Evolutionary conservation across 2,797 vertebrate genomes (phyloP).

Genomic region (Typhlichthys subterraneus): DNA sequence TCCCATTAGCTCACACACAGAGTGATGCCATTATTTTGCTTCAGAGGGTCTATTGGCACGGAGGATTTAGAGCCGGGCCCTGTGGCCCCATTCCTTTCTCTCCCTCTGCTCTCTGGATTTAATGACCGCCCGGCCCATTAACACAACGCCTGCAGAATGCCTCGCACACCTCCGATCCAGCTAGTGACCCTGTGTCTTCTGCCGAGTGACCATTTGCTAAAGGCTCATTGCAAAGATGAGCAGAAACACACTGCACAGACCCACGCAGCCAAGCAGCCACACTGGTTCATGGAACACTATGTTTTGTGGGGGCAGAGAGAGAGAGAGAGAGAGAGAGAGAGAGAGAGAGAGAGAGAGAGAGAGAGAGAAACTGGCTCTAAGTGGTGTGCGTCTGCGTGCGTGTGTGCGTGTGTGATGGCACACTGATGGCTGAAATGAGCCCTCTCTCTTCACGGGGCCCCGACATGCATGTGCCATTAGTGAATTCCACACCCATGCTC

Average conservation of each 20-base stretch:
- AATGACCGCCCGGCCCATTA: constrained; percentile 78
- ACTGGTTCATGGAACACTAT: constrained; percentile 52
- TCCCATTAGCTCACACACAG: constrained; percentile 85
- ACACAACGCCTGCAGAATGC: constrained; percentile 70
- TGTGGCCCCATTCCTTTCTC: constrained; percentile 79
- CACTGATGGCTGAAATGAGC: constrained; percentile 75
- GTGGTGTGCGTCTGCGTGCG: no score
- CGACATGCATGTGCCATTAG: constrained; percentile 81
- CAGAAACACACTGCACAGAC: constrained; percentile 61
- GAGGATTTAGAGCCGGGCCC: constrained; percentile 78
- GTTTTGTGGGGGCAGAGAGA: constrained; percentile 38
- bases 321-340: constrained; percentile 13
- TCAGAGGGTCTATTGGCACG: constrained; percentile 80
- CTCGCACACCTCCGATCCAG: constrained; percentile 52
- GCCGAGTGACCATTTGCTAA: constrained; percentile 61
- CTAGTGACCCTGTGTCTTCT: constrained; percentile 44
- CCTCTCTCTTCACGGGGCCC: constrained; percentile 73
- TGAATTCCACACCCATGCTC: constrained; percentile 80
- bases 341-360: constrained; percentile 36
- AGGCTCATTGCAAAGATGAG: constrained; percentile 71
- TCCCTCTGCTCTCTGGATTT: constrained; percentile 76
- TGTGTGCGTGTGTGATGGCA: constrained; percentile 74
- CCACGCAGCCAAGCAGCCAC: constrained; percentile 57
- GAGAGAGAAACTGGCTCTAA: background rate
- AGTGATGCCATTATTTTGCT: constrained; percentile 88